Percentiles rank a stretch among this genome's conserved stretches.
These are phyloP conservation scores for Corythoichthys intestinalis DNA, from an alignment of 2,113 vertebrate genomes.

Conservation along the genomic window DNA sequence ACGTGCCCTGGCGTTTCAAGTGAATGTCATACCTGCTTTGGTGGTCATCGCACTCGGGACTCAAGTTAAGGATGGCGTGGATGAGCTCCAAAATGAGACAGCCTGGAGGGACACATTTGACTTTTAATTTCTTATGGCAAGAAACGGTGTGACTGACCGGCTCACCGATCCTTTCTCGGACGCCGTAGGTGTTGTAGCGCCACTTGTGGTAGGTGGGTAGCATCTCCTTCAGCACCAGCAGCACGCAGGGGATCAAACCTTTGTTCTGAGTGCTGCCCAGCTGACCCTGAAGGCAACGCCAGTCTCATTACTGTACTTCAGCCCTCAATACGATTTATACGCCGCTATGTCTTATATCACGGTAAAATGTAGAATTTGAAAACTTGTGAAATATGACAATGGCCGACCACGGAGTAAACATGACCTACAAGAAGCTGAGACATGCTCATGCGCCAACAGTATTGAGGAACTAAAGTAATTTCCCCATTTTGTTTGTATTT, in stretches of 20 bases:
- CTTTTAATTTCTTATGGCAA: background rate
- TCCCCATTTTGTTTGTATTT: too few relatives aligned
- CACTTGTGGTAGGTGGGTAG: conserved; percentile 96
- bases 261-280: conserved; percentile 92
- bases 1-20: too few relatives aligned
- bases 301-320: background rate
- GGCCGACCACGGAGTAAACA: too few relatives aligned
- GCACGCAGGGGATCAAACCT: conserved; percentile 89
- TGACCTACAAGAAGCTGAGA: too few relatives aligned
- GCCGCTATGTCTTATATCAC: too few relatives aligned
- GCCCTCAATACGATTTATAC: too few relatives aligned
- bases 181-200: conserved; percentile 90
- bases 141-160: background rate
- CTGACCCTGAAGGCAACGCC: conserved; percentile 78
- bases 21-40: conserved; percentile 75
- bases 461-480: too few relatives aligned
- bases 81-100: conserved; percentile 92
- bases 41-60: conserved; percentile 83
- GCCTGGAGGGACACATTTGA: conserved; percentile 65
- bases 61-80: conserved; percentile 92
- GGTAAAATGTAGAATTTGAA: too few relatives aligned
- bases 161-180: conserved; percentile 90
- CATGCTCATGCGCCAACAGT: too few relatives aligned
- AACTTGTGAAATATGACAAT: too few relatives aligned
- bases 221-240: conserved; percentile 97